Conservation (phyloP, 2,113 vertebrate species). For the Brevimyrus niger region DNA sequence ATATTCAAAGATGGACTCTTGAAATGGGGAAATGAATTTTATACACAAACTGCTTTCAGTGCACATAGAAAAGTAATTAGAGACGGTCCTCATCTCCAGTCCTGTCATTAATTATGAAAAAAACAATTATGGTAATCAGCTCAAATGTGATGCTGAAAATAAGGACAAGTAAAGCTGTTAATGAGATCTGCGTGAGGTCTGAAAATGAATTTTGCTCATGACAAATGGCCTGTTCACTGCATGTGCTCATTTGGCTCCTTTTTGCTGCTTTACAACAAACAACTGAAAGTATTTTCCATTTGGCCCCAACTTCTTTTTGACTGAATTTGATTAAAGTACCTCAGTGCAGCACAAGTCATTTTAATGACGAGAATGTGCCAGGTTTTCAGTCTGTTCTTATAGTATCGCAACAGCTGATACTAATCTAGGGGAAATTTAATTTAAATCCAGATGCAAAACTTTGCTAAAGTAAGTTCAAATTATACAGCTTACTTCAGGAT, state of each 20-base stretch:
- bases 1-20: background rate
- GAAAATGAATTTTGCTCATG: background rate
- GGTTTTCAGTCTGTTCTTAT: background rate
- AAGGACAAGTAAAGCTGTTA: slow-evolving; percentile 8
- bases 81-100: background rate
- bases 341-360: background rate
- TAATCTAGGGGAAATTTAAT: background rate
- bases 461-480: background rate
- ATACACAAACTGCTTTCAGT: background rate
- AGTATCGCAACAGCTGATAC: background rate
- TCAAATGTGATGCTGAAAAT: background rate
- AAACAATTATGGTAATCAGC: slow-evolving; percentile 7
- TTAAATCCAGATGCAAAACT: background rate
- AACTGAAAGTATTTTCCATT: background rate
- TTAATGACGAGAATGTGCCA: background rate
- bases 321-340: background rate
- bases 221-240: background rate
- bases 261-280: background rate
- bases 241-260: background rate
- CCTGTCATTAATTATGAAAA: slow-evolving; percentile 15
- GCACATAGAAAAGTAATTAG: background rate
- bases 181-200: slow-evolving; percentile 14
- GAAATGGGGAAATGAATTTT: background rate
- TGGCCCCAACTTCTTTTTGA: background rate
- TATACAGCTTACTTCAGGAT: background rate